These are phyloP conservation scores for Deilephila porcellus DNA, from an alignment of 2,888 invertebrate genomes.

Conservation along the genomic window DNA sequence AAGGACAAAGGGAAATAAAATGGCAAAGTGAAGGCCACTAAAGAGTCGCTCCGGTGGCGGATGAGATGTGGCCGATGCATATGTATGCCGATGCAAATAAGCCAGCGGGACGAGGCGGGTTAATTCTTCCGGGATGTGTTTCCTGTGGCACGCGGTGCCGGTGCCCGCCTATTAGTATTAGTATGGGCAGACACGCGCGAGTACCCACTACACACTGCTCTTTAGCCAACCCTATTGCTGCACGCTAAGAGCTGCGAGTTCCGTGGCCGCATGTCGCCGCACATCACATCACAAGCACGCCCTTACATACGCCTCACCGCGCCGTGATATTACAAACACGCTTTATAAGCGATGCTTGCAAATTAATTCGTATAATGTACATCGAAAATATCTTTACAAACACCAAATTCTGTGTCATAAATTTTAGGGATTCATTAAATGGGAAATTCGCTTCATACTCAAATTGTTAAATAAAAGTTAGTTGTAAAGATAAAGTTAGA, in stretches of 20 bases:
- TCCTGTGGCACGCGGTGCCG: constrained; percentile 64
- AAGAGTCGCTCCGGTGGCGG: constrained; percentile 16
- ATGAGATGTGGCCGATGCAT: constrained; percentile 48
- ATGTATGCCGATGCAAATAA: constrained; percentile 69
- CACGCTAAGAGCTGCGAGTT: not conserved
- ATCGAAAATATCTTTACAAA: too few relatives aligned
- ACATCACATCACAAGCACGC: not conserved
- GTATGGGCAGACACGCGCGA: constrained; percentile 66
- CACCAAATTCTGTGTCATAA: too few relatives aligned
- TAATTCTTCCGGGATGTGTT: constrained; percentile 83
- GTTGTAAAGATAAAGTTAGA: too few relatives aligned
- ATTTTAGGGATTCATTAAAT: too few relatives aligned
- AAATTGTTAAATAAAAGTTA: too few relatives aligned
- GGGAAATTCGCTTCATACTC: too few relatives aligned
- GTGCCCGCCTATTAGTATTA: constrained; percentile 49
- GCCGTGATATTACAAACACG: not conserved
- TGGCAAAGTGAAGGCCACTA: constrained; percentile 19
- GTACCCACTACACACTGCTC: not conserved
- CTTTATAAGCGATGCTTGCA: constrained; percentile 1
- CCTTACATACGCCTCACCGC: constrained; percentile 1
- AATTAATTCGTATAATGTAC: not conserved
- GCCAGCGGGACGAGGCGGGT: constrained; percentile 60
- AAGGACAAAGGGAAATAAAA: constrained; percentile 20
- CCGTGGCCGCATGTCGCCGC: not conserved
- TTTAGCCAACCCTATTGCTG: not conserved